phyloP scores from a whole-genome alignment of 2,113 vertebrate genomes.

The Strix uralensis region DNA sequence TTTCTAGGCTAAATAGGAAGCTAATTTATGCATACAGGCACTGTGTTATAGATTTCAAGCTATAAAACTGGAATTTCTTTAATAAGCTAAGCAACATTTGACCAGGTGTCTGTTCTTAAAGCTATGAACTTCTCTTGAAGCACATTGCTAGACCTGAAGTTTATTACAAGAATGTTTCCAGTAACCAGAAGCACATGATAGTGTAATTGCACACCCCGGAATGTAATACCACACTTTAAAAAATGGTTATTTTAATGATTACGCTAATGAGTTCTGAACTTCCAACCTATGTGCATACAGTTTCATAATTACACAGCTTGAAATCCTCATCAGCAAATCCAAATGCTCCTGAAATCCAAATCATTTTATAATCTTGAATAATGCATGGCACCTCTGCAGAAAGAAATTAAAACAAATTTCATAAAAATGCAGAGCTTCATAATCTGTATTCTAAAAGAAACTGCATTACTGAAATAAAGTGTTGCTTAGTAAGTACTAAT shows the following conservation, averaged over 20 bases:
- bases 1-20: conserved; percentile 1
- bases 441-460: conserved; percentile 57
- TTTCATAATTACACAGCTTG: conserved; percentile 82
- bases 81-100: conserved; percentile 41
- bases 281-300: conserved; percentile 73
- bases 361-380: conserved; percentile 79
- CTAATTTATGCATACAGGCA: conserved; percentile 28
- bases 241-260: conserved; percentile 76
- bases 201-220: conserved; percentile 36
- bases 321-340: conserved; percentile 80
- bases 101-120: conserved; percentile 14
- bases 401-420: conserved; percentile 77
- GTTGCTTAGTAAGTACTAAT: conserved; percentile 18
- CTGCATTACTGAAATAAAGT: conserved; percentile 48
- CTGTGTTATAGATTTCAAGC: neutral
- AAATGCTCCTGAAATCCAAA: conserved; percentile 77
- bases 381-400: conserved; percentile 76
- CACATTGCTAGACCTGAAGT: neutral
- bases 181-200: conserved; percentile 20
- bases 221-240: conserved; percentile 65
- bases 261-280: conserved; percentile 78
- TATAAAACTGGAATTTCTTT: conserved; percentile 10
- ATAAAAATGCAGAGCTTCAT: conserved; percentile 73
- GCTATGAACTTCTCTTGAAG: neutral
- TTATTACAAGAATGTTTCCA: neutral